Base-by-base conservation (phyloP, 2,797 vertebrate species). In the Gobio occitaniae region DNA sequence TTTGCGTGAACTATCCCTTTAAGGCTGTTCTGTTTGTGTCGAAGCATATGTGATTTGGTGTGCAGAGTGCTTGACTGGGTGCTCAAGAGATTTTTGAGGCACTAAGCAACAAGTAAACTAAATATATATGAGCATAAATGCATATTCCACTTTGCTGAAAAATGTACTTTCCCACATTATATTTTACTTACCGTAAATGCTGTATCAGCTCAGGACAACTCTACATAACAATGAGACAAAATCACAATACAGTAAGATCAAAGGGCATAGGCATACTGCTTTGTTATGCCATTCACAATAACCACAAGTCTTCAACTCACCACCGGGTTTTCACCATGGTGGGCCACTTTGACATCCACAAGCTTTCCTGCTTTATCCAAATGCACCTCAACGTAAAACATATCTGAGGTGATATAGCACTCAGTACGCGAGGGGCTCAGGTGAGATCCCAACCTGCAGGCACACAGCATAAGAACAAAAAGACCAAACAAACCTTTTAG, bases 361-460 rank as follows among this genome's bases (percentile, higher is more conserved):
- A 99, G 94, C 93, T 97, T 96, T 65, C 98, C 98, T 38, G 91
- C 88, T 38, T 94, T 91, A 92, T 99, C 98, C 91, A 99, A 92
- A 94, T 99, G 97, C 78, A 99, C 97, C 89, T 99, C 98, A 90
- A 99, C 96, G 32, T 99, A 99, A 91, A 99, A 99, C 97, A 98
- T 97, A 93, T 99, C 98, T 0, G 97, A 98, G 61, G 97, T 99
- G 95, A 99, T 99, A 95, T 99, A 99, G 88, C 98, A 99, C 92
- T 99, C 98, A 2, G 98, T 99, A 88, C 97, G 97, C 15, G 97
- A 97, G 13, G 97, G 96, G 59, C 97, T 99, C 90, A 99, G 96
- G 91, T 99, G 97, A 83, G 98, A 99, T 11, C 97, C 96, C 74
- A 99, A 95, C 94, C 96, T 96, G 90, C 16, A 71, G 72, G 13